A percentile compares a stretch with the other conserved stretches of the same genome.
Conservation (phyloP, 2,797 vertebrate genomes). For the Rhinella marina region DNA sequence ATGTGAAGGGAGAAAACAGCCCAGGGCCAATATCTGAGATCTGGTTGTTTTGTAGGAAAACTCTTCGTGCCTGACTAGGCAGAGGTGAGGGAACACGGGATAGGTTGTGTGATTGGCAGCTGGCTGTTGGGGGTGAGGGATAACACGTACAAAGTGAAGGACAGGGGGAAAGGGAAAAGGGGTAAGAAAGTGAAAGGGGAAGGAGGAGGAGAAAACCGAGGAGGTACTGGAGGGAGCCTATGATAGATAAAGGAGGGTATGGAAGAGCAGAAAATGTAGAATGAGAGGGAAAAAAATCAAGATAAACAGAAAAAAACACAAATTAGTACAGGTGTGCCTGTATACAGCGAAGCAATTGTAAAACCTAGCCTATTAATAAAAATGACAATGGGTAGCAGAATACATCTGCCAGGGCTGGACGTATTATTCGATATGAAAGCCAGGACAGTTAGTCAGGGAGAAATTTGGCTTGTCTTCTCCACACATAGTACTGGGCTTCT, state of each 20-base stretch:
- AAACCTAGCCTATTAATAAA: neutral
- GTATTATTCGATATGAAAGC: neutral
- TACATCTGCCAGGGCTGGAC: neutral
- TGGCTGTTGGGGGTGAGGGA: constrained; percentile 94
- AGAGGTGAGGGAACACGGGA: constrained; percentile 87
- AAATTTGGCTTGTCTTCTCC: neutral
- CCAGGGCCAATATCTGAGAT: constrained; percentile 90
- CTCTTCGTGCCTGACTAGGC: constrained; percentile 89
- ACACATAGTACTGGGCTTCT: too few species aligned
- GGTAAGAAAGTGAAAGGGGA: constrained; percentile 67
- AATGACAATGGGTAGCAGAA: neutral
- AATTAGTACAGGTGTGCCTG: neutral
- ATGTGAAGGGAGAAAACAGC: constrained; percentile 84
- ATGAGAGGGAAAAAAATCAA: neutral
- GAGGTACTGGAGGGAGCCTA: constrained; percentile 59
- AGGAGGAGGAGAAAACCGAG: constrained; percentile 66
- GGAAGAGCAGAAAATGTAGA: neutral
- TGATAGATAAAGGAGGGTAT: neutral
- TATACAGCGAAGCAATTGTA: neutral
- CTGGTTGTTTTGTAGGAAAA: constrained; percentile 97
- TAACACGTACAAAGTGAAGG: constrained; percentile 96
- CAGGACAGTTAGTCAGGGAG: neutral
- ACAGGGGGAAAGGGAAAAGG: constrained; percentile 75
- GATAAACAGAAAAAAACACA: neutral
- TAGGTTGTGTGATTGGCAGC: constrained; percentile 97